These are phyloP conservation scores for Falco biarmicus DNA, from an alignment of 2,797 vertebrate genomes.

Conservation along the genomic window DNA sequence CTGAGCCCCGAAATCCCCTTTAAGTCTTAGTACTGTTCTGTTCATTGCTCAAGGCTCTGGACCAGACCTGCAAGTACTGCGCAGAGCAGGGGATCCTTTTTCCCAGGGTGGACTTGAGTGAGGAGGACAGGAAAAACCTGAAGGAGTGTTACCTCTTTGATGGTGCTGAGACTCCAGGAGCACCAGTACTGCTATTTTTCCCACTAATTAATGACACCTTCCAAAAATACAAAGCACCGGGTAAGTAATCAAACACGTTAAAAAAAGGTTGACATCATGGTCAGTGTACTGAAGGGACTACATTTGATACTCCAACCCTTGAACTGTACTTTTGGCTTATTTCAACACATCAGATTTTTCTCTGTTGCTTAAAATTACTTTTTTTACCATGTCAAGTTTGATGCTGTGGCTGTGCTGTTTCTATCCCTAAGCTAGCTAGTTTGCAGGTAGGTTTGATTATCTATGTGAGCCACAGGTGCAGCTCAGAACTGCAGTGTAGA, in stretches of 20 bases:
- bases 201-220: slow-evolving; percentile 84
- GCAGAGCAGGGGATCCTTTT: slow-evolving; percentile 79
- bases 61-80: slow-evolving; percentile 83
- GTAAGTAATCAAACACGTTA: slow-evolving; percentile 58
- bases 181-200: slow-evolving; percentile 85
- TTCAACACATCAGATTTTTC: background rate
- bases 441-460: background rate
- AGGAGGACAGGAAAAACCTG: slow-evolving; percentile 70
- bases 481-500: background rate
- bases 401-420: background rate
- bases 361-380: background rate
- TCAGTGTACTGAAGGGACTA: background rate
- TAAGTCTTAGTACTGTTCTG: background rate
- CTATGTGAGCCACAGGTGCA: background rate
- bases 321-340: background rate
- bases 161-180: slow-evolving; percentile 74
- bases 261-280: background rate
- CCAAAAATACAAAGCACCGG: slow-evolving; percentile 83
- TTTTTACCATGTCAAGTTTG: background rate
- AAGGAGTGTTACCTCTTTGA: slow-evolving; percentile 87
- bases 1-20: background rate
- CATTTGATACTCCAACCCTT: background rate
- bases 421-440: background rate
- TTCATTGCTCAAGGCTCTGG: slow-evolving; percentile 75
- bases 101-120: slow-evolving; percentile 75